phyloP scores from a whole-genome alignment of 2,797 vertebrate genomes.

The Tenualosa ilisha region DNA sequence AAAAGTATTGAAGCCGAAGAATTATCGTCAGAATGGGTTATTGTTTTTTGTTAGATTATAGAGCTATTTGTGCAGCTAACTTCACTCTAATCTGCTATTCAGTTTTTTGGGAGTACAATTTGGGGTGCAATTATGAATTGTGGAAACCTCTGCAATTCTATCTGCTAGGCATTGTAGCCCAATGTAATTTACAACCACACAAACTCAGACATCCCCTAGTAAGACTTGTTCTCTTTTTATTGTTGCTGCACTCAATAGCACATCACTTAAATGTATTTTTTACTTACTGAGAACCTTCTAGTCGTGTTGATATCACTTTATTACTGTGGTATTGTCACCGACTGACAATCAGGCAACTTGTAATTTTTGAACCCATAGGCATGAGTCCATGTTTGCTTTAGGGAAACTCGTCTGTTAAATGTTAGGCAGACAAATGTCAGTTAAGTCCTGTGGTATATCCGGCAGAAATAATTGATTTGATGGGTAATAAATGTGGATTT shows the following conservation, averaged over 20 bases:
- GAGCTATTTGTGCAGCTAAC: neutral
- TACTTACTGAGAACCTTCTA: too few species aligned
- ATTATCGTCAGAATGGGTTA: neutral
- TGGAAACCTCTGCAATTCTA: neutral
- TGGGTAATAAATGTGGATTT: constrained; percentile 42
- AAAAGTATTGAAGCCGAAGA: neutral
- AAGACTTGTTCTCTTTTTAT: neutral
- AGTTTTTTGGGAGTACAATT: neutral
- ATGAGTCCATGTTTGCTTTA: too few species aligned
- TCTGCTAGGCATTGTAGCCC: neutral
- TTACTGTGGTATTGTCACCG: too few species aligned
- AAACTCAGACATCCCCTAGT: neutral
- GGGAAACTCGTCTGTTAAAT: too few species aligned
- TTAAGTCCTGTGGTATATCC: neutral
- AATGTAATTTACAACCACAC: neutral
- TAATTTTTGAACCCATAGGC: too few species aligned
- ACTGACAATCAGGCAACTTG: too few species aligned
- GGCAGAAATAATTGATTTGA: constrained; percentile 1
- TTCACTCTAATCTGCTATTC: neutral
- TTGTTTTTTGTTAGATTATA: neutral
- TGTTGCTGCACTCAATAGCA: neutral
- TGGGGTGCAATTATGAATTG: neutral
- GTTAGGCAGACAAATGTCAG: too few species aligned
- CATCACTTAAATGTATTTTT: too few species aligned
- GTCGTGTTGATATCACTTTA: too few species aligned